Evolutionary conservation across 1,140 invertebrate genomes (phyloP).

Genomic region (Schlechtendalia chinensis): DNA sequence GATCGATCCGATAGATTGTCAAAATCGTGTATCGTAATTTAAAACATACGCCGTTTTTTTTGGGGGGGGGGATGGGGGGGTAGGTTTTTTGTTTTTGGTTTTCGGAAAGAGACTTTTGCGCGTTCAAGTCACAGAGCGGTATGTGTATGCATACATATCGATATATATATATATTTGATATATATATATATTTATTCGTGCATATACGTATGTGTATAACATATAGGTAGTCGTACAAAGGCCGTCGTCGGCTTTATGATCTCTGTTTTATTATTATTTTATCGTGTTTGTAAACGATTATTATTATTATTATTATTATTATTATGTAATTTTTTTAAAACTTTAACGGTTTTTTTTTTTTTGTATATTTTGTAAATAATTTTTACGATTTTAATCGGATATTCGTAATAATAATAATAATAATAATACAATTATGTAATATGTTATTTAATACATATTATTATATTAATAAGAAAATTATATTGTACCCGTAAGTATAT

Average conservation of each 20-base stretch:
- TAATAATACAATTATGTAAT: too few species aligned
- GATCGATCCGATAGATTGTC: too few species aligned
- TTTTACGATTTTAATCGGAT: not conserved
- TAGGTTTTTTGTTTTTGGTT: too few species aligned
- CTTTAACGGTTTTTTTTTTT: slow-evolving; percentile 17
- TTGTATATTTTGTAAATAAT: slow-evolving; percentile 3
- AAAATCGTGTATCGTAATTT: too few species aligned
- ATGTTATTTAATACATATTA: too few species aligned
- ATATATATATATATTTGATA: not conserved
- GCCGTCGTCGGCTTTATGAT: slow-evolving; percentile 33
- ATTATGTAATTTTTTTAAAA: not conserved
- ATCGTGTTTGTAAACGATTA: slow-evolving; percentile 4
- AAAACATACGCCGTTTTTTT: too few species aligned
- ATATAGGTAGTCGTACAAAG: not conserved
- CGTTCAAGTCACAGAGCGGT: not conserved
- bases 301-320: not conserved
- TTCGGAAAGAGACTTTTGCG: too few species aligned
- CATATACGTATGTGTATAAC: too few species aligned
- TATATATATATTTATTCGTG: not conserved
- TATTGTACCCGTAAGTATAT: not conserved
- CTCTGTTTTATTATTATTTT: slow-evolving; percentile 36
- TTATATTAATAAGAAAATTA: too few species aligned
- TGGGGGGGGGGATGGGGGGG: too few species aligned
- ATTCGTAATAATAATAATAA: too few species aligned
- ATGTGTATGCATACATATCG: not conserved